Percentiles rank a stretch among this genome's conserved stretches.
These are phyloP conservation scores for Cetonia aurata DNA, from an alignment of 2,888 invertebrate genomes.

Conservation along the genomic window DNA sequence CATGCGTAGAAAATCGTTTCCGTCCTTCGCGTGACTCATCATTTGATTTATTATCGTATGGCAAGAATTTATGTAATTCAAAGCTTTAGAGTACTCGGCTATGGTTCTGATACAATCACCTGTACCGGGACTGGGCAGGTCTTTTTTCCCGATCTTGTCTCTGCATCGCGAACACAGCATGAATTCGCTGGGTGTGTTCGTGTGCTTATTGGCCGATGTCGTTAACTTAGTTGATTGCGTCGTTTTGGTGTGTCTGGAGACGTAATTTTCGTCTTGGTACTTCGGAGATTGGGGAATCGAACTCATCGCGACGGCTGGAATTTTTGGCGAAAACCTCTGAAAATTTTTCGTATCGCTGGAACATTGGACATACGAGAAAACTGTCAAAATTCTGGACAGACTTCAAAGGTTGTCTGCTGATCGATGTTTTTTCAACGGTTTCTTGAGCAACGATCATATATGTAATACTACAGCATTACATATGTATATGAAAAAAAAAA, in stretches of 20 bases:
- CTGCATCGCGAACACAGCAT: conserved; percentile 37
- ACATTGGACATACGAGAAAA: conserved; percentile 18
- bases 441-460: no score
- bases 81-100: conserved; percentile 41
- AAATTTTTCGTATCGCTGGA: conserved; percentile 29
- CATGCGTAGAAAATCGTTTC: conserved; percentile 37
- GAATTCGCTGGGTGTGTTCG: conserved; percentile 43
- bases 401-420: no score
- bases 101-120: conserved; percentile 39
- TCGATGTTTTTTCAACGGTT: no score
- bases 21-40: conserved; percentile 31
- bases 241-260: neutral
- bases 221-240: neutral
- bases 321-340: conserved; percentile 28
- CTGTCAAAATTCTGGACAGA: conserved; percentile 15
- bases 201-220: conserved; percentile 29
- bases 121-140: conserved; percentile 5
- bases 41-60: conserved; percentile 45
- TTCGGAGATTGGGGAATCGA: conserved; percentile 5
- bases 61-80: conserved; percentile 45
- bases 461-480: no score
- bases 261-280: conserved; percentile 5
- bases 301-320: conserved; percentile 28
- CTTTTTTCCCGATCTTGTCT: conserved; percentile 36
- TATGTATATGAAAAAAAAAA: no score